Evolutionary conservation across 2,113 vertebrate species (phyloP), one percentile per base, ranked within the genome.

Genomic region (Grantiella picta): DNA sequence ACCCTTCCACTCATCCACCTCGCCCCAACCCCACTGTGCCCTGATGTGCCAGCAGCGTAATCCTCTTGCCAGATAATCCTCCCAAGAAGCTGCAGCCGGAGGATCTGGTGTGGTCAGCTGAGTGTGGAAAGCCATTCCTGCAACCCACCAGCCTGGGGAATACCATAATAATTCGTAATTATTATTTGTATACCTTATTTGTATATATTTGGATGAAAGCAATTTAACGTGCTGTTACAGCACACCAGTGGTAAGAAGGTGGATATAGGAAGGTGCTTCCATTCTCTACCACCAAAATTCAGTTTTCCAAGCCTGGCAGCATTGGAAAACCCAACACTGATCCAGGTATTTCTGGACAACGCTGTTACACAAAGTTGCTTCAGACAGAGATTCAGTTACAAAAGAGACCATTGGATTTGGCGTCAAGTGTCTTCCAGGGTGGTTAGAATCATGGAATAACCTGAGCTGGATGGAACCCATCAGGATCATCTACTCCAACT

Each of bases 1-100:
- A 36, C 36, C 33, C 22, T 56, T 42, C 45, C 52, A 6, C 65
- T 47, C 18, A 20, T 24, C 82, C 35, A 36, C 57, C 12, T 3
- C 16, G 11, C 10, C 84, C 50, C 0, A 1, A 69, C 56, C 70
- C 45, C n/a, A 1, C 45, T 2, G n/a, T 11, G 70, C 38, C 72
- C 17, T 5, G 4, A 3, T 0, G 31, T 21, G 70, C 42, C 70
- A 28, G 49, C 66, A 60, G 5, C 1, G 52, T 20, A 25, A 92
- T 64, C 84, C 8, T 20, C 78, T 28, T 42, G 33, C 75, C 71
- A 72, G 57, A 52, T 57, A 83, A 95, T 69, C 91, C 83, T 69
- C 63, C 44, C 35, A 24, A 76, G 81, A 33, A 3, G 2, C 5
- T 2, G 33, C 7, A 35, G 72, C 63, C 24, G 5, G 61, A 83